Conservation (phyloP, 2,888 invertebrate genomes). For the Noctua fimbriata region DNA sequence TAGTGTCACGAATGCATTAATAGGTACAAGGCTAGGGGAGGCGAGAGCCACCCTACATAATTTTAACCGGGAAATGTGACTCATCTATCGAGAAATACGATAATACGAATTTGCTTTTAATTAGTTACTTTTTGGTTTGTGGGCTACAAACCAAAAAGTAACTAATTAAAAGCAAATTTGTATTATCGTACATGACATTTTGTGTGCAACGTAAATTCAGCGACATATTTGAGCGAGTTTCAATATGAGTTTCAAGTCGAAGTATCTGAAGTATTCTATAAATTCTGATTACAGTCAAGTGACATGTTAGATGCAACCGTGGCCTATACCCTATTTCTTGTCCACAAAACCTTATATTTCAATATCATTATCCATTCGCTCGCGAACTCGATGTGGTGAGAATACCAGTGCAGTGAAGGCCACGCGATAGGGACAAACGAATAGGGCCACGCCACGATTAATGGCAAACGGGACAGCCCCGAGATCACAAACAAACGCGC, state of each 20-base stretch:
- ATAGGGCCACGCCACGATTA: not conserved
- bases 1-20: slow-evolving; percentile 9
- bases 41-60: not conserved
- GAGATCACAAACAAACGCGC: not conserved
- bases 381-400: slow-evolving; percentile 44
- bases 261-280: not conserved
- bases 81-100: not conserved
- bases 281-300: not conserved
- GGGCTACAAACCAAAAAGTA: no score
- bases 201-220: not conserved
- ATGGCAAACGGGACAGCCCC: not conserved
- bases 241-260: not conserved
- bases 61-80: not conserved
- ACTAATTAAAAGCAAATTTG: no score
- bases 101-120: no score
- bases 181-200: no score
- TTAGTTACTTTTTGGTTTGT: no score
- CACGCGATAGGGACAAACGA: not conserved
- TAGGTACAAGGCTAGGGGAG: not conserved
- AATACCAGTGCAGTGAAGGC: slow-evolving; percentile 25
- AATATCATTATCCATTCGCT: slow-evolving; percentile 40
- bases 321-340: slow-evolving; percentile 15
- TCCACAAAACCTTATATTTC: slow-evolving; percentile 39
- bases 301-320: slow-evolving; percentile 12
- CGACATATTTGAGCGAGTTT: not conserved